These are phyloP conservation scores for Phymanthus crucifer DNA, from an alignment of 92 coral and sea anemone species.

Conservation along the genomic window DNA sequence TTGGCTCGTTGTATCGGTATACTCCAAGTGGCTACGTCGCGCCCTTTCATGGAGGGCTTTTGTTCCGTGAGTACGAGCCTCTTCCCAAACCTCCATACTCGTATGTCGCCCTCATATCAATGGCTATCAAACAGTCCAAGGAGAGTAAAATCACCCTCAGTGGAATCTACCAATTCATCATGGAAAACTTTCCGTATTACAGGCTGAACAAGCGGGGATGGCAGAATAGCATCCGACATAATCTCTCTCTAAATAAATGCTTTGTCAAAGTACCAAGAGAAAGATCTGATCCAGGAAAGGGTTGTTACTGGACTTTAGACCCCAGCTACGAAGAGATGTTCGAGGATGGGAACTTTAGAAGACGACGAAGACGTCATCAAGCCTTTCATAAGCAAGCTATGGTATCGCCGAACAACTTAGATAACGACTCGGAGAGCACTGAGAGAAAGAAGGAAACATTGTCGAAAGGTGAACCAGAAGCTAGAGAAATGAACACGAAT, in stretches of 20 bases:
- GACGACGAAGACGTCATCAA: constrained; percentile 78
- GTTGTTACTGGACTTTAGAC: constrained; percentile 96
- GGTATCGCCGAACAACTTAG: not conserved
- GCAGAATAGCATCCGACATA: constrained; percentile 98
- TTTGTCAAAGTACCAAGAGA: constrained; percentile 93
- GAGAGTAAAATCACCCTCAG: constrained; percentile 83
- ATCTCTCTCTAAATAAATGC: constrained; percentile 92
- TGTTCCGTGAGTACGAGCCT: constrained; percentile 41
- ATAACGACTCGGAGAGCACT: not conserved
- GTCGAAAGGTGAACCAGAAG: not conserved
- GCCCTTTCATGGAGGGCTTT: constrained; percentile 25
- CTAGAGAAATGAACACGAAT: not conserved
- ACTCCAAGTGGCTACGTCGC: constrained; percentile 11
- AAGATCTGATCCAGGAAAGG: constrained; percentile 95
- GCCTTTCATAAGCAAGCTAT: constrained; percentile 8
- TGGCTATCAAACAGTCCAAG: constrained; percentile 97
- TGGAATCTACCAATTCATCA: constrained; percentile 95
- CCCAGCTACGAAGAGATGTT: constrained; percentile 94
- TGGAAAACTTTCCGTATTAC: constrained; percentile 96
- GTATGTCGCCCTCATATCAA: constrained; percentile 89
- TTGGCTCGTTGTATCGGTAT: constrained; percentile 10
- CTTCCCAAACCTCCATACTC: constrained; percentile 98
- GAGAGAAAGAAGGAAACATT: not conserved
- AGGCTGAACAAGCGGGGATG: constrained; percentile 95
- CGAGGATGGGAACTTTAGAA: constrained; percentile 94